Base-by-base conservation (phyloP, 2,113 vertebrate genomes). In the Rhinichthys klamathensis region DNA sequence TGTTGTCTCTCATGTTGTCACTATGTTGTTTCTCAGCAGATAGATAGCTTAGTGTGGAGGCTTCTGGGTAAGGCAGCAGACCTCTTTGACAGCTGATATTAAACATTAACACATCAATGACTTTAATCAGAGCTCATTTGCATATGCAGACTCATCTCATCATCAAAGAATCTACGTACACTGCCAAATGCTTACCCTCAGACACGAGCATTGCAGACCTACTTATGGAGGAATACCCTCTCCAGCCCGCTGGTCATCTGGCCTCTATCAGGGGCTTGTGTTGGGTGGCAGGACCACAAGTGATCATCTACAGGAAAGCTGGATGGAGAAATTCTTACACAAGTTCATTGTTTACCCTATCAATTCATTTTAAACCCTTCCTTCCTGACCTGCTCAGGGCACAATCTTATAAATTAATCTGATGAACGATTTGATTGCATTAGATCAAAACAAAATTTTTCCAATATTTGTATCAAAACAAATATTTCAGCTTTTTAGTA, bases 21-120 rank as follows among this genome's bases (percentile, higher is more conserved):
- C 38, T 41, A 38, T 91, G 91, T 92, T 92, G 90, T 84, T 2
- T 41, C 41, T 91, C 93, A 92, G 18, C 18, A 56, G 90, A 87
- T 74, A 16, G 51, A 46, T 74, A 76, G 35, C 80, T 84, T 60
- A 60, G 49, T 61, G 70, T 23, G 51, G 8, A 69, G 35, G 75
- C 38, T 78, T 60, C 32, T 78, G 76, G 76, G 76, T 16, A 56
- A 75, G n/a, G 56, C 25, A 44, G 44, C 12, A 7, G 10, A 9
- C 82, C 89, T 91, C 84, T 91, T 84, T 88, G 88, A 92, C 85
- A 90, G 87, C 83, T 90, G 87, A 91, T 93, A 91, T 91, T 89
- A 92, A 91, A 89, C 85, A 91, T 92, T 89, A 91, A 88, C 88
- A 92, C 90, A 90, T 92, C 89, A 92, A 85, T 91, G 85, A 90